phyloP scores from a whole-genome alignment of 2,888 invertebrate genomes.

The Oscheius sp. region DNA sequence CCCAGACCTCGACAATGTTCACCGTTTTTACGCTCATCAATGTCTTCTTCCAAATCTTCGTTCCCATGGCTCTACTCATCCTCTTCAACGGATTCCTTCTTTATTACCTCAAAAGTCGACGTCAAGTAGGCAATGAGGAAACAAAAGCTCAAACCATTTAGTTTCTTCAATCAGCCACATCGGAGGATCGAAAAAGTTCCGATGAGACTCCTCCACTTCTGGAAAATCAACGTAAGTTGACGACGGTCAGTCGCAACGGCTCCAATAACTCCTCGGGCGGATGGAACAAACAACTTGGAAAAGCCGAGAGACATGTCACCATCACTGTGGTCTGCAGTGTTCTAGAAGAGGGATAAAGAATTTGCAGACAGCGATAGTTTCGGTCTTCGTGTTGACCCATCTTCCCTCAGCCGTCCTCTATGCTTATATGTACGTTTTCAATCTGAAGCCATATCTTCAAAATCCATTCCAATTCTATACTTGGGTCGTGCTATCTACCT shows the following conservation, averaged over 20 bases:
- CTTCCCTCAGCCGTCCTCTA: conserved; percentile 51
- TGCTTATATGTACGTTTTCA: conserved; percentile 52
- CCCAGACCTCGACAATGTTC: conserved; percentile 22
- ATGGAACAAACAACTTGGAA: conserved; percentile 48
- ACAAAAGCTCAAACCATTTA: too few relatives aligned
- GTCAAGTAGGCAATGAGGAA: conserved; percentile 12
- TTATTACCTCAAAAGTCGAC: conserved; percentile 48
- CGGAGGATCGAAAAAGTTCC: conserved; percentile 8
- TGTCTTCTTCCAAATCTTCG: conserved; percentile 37
- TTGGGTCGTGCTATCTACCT: conserved; percentile 36
- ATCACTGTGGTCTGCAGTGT: conserved; percentile 54
- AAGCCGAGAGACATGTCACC: conserved; percentile 56
- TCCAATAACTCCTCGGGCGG: conserved; percentile 22
- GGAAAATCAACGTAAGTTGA: conserved; percentile 22
- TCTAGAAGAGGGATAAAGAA: too few relatives aligned
- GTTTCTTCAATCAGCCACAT: conserved; percentile 27
- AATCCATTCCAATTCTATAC: conserved; percentile 45
- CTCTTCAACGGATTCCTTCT: conserved; percentile 48
- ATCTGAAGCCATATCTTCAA: conserved; percentile 28
- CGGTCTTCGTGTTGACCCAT: conserved; percentile 52
- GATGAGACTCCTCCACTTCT: conserved; percentile 36
- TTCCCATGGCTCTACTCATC: conserved; percentile 51
- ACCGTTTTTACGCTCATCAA: conserved; percentile 25
- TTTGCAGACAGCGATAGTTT: conserved; percentile 53
- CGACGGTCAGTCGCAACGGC: conserved; percentile 24